phyloP scores from a whole-genome alignment of 2,888 invertebrate genomes.

The Orthosia cruda region DNA sequence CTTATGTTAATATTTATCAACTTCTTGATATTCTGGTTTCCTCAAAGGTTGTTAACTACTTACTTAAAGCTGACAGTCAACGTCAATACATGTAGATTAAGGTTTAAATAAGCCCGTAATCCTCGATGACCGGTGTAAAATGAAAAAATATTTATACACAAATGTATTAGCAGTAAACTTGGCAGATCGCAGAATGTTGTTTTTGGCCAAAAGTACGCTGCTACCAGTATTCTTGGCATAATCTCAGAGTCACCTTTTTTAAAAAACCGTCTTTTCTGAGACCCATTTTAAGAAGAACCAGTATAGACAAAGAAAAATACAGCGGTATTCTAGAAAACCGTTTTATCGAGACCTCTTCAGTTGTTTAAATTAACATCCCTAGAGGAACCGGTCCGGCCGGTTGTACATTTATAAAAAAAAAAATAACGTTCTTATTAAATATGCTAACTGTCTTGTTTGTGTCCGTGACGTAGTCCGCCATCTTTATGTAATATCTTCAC shows the following conservation, averaged over 20 bases:
- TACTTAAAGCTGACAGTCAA: not conserved
- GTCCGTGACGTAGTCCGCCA: conserved; percentile 61
- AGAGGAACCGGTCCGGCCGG: conserved; percentile 33
- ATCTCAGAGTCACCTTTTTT: not conserved
- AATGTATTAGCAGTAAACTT: not conserved
- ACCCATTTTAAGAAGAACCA: not conserved
- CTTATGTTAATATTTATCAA: not conserved
- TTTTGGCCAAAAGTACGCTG: conserved; percentile 9
- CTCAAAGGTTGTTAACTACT: not conserved
- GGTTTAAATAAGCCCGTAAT: not conserved
- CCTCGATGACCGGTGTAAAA: not conserved
- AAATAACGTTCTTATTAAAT: conserved; percentile 73
- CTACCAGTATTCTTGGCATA: conserved; percentile 10
- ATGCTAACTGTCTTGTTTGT: conserved; percentile 80
- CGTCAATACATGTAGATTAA: not conserved
- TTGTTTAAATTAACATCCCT: conserved; percentile 22
- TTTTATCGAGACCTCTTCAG: conserved; percentile 29
- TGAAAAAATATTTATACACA: not conserved
- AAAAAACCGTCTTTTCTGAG: not conserved
- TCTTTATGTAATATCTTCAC: conserved; percentile 43
- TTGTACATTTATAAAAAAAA: conserved; percentile 63
- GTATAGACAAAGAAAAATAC: conserved; percentile 25
- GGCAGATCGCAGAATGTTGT: conserved; percentile 2
- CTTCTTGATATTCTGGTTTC: not conserved
- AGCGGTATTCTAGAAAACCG: conserved; percentile 32